phyloP scores from a whole-genome alignment of 2,113 vertebrate species.

The Eulemur rufifrons region DNA sequence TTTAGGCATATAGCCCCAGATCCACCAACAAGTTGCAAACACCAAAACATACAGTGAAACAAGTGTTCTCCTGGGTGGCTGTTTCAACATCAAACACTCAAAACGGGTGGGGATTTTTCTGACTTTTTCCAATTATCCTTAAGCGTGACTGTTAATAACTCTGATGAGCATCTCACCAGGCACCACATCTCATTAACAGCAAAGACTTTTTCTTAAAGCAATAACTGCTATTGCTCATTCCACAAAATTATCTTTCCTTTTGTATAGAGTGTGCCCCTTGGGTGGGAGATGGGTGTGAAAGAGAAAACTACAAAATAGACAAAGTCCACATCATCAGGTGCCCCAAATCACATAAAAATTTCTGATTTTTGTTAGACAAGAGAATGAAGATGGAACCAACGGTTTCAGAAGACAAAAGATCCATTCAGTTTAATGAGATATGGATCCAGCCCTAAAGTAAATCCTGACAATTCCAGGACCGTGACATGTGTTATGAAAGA shows the following conservation, averaged over 20 bases:
- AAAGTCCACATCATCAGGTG: not conserved
- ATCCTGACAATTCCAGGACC: not conserved
- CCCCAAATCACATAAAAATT: not conserved
- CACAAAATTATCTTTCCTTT: not conserved
- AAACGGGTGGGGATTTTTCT: not conserved
- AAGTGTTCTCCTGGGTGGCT: not conserved
- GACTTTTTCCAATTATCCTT: not conserved
- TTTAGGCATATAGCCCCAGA: not conserved
- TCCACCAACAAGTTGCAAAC: not conserved
- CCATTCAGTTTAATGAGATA: too few relatives aligned
- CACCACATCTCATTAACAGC: not conserved
- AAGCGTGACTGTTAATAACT: not conserved
- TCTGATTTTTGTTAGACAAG: not conserved
- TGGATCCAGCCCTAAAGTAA: not conserved
- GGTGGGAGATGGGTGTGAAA: not conserved
- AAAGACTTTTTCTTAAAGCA: not conserved
- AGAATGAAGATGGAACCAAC: not conserved
- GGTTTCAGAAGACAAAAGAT: not conserved
- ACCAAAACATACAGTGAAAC: not conserved
- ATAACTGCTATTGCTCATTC: not conserved
- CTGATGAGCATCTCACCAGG: not conserved
- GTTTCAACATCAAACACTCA: not conserved
- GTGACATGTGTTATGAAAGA: not conserved
- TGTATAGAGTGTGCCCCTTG: not conserved
- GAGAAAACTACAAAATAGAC: not conserved